These are phyloP conservation scores for Lophura nycthemera DNA, from an alignment of 2,113 vertebrate genomes.

Conservation along the genomic window DNA sequence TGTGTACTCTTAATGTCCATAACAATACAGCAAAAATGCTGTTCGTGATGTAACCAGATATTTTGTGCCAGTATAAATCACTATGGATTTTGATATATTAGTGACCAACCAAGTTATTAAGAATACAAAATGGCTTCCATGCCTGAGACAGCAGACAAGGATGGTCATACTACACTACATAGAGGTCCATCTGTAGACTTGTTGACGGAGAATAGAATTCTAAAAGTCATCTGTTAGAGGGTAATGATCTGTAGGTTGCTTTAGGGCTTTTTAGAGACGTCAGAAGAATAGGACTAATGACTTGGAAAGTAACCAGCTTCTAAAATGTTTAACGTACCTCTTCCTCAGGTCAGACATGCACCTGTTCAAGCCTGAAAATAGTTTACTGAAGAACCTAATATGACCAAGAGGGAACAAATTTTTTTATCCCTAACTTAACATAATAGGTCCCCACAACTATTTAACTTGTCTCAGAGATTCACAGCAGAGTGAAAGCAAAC, in stretches of 20 bases:
- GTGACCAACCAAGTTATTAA: background rate
- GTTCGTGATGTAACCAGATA: background rate
- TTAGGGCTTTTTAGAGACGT: background rate
- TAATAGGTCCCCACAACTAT: background rate
- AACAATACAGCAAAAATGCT: background rate
- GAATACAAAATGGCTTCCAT: background rate
- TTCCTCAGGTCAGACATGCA: background rate
- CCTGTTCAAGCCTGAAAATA: background rate
- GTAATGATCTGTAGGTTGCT: background rate
- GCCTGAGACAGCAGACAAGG: background rate
- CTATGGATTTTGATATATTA: background rate
- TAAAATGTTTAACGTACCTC: background rate
- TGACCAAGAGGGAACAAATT: background rate
- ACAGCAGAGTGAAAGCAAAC: background rate
- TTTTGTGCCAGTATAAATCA: background rate
- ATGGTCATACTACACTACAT: background rate
- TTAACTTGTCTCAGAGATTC: background rate
- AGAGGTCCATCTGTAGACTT: background rate
- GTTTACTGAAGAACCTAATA: background rate
- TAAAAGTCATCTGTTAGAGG: background rate
- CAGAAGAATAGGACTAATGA: background rate
- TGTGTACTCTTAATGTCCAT: background rate
- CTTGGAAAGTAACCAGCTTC: background rate
- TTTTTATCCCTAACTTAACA: background rate
- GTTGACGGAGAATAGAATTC: background rate